phyloP scores from a whole-genome alignment of 2,113 vertebrate genomes.

The Carettochelys insculpta region DNA sequence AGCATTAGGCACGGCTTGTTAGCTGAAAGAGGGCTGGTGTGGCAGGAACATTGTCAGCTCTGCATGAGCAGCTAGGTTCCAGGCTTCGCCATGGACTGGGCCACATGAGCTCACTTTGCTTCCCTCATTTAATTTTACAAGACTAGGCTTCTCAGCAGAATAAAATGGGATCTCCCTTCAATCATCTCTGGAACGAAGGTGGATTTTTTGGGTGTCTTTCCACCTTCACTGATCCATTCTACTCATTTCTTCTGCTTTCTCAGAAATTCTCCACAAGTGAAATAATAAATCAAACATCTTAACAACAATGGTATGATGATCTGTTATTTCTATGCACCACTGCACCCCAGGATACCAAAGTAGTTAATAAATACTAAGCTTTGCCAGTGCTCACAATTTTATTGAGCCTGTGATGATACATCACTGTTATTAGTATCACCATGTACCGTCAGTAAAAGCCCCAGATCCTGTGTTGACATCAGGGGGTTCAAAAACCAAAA shows the following conservation, averaged over 20 bases:
- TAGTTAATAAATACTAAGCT: not conserved
- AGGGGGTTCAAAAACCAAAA: not conserved
- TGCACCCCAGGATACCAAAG: not conserved
- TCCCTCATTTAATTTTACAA: accelerated
- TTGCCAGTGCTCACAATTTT: not conserved
- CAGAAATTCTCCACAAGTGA: not conserved
- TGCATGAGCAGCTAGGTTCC: not conserved
- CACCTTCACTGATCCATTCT: not conserved
- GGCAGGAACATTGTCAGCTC: not conserved
- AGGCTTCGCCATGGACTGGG: not conserved
- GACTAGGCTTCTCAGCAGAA: not conserved
- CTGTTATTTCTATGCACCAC: not conserved
- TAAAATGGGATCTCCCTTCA: not conserved
- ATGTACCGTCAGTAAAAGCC: not conserved
- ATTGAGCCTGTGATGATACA: not conserved
- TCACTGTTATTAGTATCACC: too few species aligned
- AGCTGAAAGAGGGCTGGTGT: not conserved
- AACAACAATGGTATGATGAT: not conserved
- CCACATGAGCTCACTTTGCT: not conserved
- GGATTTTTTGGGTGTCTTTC: not conserved
- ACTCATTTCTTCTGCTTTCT: not conserved
- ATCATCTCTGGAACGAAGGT: not conserved
- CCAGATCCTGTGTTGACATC: not conserved
- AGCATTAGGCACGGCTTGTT: not conserved
- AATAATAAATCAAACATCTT: not conserved